Evolutionary conservation across 2,888 invertebrate species (phyloP).

Genomic region (Hirtodrosophila trivittata): DNA sequence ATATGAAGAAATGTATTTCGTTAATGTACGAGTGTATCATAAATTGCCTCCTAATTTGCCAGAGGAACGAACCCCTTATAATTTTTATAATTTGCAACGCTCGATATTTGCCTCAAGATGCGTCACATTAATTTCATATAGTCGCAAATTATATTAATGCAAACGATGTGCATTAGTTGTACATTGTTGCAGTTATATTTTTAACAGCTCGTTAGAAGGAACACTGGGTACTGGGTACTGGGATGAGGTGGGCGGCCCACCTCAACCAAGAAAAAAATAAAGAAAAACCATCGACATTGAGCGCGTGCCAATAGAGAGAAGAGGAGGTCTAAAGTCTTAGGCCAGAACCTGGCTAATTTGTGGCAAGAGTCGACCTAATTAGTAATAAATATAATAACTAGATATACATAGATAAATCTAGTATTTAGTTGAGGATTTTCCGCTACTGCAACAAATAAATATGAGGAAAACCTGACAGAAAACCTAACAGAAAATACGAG

Average conservation of each 20-base stretch:
- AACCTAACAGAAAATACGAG: too few relatives aligned
- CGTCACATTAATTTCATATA: slow-evolving; percentile 12
- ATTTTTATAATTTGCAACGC: not conserved
- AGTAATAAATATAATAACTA: slow-evolving; percentile 13
- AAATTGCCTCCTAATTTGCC: not conserved
- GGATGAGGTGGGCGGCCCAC: slow-evolving; percentile 2
- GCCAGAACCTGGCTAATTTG: slow-evolving; percentile 26
- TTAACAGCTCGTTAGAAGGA: slow-evolving; percentile 55
- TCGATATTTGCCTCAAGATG: slow-evolving; percentile 7
- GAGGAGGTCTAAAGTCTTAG: too few relatives aligned
- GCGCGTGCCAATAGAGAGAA: slow-evolving; percentile 47
- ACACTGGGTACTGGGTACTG: not conserved
- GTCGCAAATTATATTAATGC: slow-evolving; percentile 39
- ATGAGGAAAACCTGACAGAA: too few relatives aligned
- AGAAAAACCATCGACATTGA: slow-evolving; percentile 57
- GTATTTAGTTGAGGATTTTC: too few relatives aligned
- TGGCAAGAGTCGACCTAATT: slow-evolving; percentile 38
- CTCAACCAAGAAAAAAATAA: too few relatives aligned
- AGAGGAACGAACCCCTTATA: not conserved
- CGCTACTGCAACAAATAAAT: too few relatives aligned
- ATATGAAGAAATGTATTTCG: too few relatives aligned
- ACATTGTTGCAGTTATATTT: slow-evolving; percentile 57
- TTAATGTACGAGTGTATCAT: not conserved
- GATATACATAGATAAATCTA: slow-evolving; percentile 6
- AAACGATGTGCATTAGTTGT: slow-evolving; percentile 50